Base-by-base conservation (phyloP, 2,113 vertebrate species). In the Phyllopteryx taeniolatus region DNA sequence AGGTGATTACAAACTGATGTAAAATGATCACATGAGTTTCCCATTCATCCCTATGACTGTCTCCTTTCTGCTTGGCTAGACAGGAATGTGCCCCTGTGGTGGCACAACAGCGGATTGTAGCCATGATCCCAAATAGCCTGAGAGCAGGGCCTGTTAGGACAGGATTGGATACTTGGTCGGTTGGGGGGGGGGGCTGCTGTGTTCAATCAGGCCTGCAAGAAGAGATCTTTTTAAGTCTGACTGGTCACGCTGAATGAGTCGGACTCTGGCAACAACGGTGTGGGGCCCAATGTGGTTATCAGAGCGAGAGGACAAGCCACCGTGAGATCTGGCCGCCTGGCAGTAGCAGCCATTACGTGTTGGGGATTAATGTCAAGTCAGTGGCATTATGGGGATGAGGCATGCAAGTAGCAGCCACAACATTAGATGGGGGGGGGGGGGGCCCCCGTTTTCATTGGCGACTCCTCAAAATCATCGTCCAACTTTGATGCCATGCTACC, bases 221-320 rank as follows among this genome's bases (percentile, higher is more conserved):
- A 78, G 69, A 80, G 72, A 77, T 86, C 67, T 77, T 73, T 88
- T 82, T 64, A 81, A 78, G 74, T 85, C 86, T 81, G 81, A 83
- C 73, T 54, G 81, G 73, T 84, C 85, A 84, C 70, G 27, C 39
- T 75, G 84, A 84, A 84, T 83, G 79, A 85, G 82, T 72, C 9
- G 79, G 76, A 76, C 70, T 71, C 71, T 54, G 42, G 65, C 61
- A 79, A 47, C 68, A 76, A 83, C 76, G 72, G 71, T 69, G 72
- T 68, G 39, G 35, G 83, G 69, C 67, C 71, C 74, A 70, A 71
- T 76, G 81, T 79, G 85, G 69, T 88, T 87, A 89, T 88, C 84
- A 88, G 87, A 90, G 89, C 84, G 83, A 85, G 78, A 85, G 83
- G 77, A 84, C 75, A 65, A 71, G 81, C 74, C 82, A 67, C 84